Percentiles rank a stretch among this genome's conserved stretches.
Conservation (phyloP, 1,140 invertebrate species). For the Galendromus occidentalis region DNA sequence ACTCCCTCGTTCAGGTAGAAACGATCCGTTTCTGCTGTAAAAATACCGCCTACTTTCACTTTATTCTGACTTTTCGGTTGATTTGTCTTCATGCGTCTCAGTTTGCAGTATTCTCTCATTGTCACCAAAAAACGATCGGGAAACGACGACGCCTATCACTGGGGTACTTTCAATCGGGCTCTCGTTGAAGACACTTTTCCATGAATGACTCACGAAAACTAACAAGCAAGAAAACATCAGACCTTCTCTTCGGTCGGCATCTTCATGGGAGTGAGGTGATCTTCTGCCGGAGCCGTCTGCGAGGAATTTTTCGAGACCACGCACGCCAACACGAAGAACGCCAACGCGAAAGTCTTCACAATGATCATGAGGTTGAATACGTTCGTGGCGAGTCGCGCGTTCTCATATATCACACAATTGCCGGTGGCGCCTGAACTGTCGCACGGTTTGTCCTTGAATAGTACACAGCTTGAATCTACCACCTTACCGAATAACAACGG, state of each 20-base stretch:
- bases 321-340: slow-evolving; percentile 1
- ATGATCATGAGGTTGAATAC: slow-evolving; percentile 7
- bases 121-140: too few relatives aligned
- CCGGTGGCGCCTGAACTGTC: background rate
- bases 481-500: slow-evolving; percentile 8
- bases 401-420: slow-evolving; percentile 6
- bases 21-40: too few relatives aligned
- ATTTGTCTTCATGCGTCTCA: too few relatives aligned
- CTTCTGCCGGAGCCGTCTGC: background rate
- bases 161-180: too few relatives aligned
- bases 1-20: too few relatives aligned
- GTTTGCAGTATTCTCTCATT: too few relatives aligned
- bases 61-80: too few relatives aligned
- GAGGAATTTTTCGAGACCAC: slow-evolving; percentile 1
- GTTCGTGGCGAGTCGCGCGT: background rate
- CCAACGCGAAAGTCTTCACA: background rate
- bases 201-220: too few relatives aligned
- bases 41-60: too few relatives aligned
- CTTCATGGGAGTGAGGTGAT: background rate
- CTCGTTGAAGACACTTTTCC: too few relatives aligned
- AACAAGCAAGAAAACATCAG: background rate
- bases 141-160: too few relatives aligned
- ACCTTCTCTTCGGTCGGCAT: background rate
- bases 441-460: background rate
- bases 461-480: background rate